phyloP scores from a whole-genome alignment of 2,797 vertebrate species.

The Centropyge bicolor region DNA sequence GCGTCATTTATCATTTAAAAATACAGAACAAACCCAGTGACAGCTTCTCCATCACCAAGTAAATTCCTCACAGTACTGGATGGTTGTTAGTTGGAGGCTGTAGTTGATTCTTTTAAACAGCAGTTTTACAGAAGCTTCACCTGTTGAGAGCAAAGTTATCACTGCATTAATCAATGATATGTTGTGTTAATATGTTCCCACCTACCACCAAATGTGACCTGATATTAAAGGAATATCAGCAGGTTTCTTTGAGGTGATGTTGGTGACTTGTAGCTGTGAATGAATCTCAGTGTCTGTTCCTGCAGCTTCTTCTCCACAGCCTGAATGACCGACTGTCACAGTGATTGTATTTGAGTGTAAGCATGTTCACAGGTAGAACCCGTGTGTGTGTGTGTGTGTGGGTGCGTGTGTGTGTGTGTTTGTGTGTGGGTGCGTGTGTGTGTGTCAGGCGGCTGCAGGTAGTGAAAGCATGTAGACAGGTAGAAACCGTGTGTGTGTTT shows the following conservation, averaged over 20 bases:
- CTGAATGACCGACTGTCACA: neutral
- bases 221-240: too few species aligned
- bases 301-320: neutral
- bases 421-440: conserved; percentile 21
- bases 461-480: too few species aligned
- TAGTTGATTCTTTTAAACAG: neutral
- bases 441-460: neutral
- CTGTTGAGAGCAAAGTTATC: too few species aligned
- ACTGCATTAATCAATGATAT: too few species aligned
- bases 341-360: conserved; percentile 17
- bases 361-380: conserved; percentile 21
- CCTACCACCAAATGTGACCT: too few species aligned
- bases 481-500: too few species aligned
- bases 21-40: too few species aligned
- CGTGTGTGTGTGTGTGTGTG: neutral
- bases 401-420: conserved; percentile 21
- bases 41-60: neutral
- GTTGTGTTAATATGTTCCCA: too few species aligned
- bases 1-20: neutral
- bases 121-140: neutral
- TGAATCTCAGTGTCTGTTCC: neutral
- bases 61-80: neutral
- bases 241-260: neutral
- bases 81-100: neutral
- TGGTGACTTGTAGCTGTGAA: neutral